phyloP scores from a whole-genome alignment of 1,140 invertebrate species.

The Hestina assimilis region DNA sequence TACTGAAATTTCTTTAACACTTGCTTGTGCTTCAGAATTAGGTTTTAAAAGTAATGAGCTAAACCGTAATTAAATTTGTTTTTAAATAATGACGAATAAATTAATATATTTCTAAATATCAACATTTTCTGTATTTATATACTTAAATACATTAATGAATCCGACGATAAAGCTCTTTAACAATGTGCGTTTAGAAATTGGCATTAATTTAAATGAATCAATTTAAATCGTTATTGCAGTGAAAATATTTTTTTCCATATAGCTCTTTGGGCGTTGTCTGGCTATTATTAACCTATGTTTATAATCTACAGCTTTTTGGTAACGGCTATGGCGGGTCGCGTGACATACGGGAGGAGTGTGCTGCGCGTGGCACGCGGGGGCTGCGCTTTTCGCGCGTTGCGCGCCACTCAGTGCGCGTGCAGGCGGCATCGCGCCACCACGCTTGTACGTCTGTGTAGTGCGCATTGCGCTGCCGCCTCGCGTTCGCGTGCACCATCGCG shows the following conservation, averaged over 20 bases:
- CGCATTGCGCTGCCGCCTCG: conserved; percentile 77
- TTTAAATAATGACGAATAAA: no score
- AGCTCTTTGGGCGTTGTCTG: neutral
- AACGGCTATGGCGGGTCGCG: neutral
- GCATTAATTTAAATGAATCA: no score
- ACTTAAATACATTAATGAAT: neutral
- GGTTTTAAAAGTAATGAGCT: no score
- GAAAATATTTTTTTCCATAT: no score
- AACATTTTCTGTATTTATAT: no score
- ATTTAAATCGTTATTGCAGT: no score
- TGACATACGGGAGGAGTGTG: no score
- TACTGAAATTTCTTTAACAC: no score
- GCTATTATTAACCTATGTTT: neutral
- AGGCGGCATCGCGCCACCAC: conserved; percentile 74
- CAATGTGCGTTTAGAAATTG: neutral
- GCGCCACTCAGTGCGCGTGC: conserved; percentile 35
- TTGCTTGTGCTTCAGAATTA: no score
- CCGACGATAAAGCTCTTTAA: neutral
- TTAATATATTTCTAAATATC: no score
- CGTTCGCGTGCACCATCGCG: conserved; percentile 90
- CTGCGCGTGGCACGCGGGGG: neutral
- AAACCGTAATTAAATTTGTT: no score
- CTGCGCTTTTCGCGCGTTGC: conserved; percentile 1
- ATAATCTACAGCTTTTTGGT: neutral
- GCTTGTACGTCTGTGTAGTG: conserved; percentile 92